Base-by-base conservation (phyloP, 35 echinoderm and acorn worm genomes). In the Hemicentrotus pulcherrimus region DNA sequence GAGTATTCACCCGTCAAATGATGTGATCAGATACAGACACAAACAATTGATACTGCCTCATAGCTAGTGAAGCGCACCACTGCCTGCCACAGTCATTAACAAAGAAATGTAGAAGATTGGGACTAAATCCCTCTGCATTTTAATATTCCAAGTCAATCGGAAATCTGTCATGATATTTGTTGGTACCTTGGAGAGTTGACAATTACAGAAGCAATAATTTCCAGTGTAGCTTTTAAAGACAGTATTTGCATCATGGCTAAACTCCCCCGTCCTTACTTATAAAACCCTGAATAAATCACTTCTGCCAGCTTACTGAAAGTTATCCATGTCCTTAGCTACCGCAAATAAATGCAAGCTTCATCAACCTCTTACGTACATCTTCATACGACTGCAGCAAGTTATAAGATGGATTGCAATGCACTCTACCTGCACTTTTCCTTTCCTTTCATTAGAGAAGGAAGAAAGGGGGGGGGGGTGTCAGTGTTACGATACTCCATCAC, bases 391-490 rank as follows among this genome's bases (percentile, higher is more conserved):
- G 33, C 32, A 33, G 86, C 31, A 45, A 47, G 31, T 58, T 93
- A 12, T 93, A 22, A 46, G 46, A 93, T 47, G 11, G 91, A 52
- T 93, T 55, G 48, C 28, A 14, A 47, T 93, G 91, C 48, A 93
- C 91, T 93, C 91, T 93, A 9, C 22, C 30, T 93, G 91, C 48
- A 93, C 91, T 93, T 93, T 93, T 31, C 48, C 48, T n/a, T 47
- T 33, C 33, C 90, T 55, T 55, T 55, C 15, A 55, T 55, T 55
- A 14, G 50, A 55, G 50, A 55, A 15, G 10, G 50, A 55, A 55
- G 50, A 55, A 14, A 10, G 50, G 50, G 50, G 50, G 50, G 48
- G 48, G 48, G 48, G 50, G 10, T 55, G 50, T 55, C 50, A 18
- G 65, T 78, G 19, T 93, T 46, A 93, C 0, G 30, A 8, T 31